Evolutionary conservation across 92 coral and sea anemone species (phyloP).

Genomic region (Diadumene lineata): DNA sequence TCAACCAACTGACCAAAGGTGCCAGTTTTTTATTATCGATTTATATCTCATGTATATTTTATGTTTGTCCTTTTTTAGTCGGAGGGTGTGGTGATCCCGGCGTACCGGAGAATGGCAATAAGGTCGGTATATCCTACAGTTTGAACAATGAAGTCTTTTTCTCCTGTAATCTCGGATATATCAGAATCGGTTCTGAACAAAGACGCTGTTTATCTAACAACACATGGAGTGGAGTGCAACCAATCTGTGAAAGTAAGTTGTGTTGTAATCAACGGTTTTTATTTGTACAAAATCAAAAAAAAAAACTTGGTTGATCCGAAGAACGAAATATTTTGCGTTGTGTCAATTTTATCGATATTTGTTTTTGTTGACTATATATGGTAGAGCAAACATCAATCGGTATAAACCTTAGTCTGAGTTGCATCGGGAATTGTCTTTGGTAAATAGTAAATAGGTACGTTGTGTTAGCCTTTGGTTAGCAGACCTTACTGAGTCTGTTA

Average conservation of each 20-base stretch:
- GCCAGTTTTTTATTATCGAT: too few relatives aligned
- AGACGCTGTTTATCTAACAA: conserved; percentile 73
- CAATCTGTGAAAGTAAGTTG: conserved; percentile 60
- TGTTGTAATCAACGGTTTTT: not conserved
- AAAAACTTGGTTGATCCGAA: not conserved
- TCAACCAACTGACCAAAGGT: not conserved
- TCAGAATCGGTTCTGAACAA: conserved; percentile 61
- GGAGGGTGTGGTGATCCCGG: conserved; percentile 77
- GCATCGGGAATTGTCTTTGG: too few relatives aligned
- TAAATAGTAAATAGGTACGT: too few relatives aligned
- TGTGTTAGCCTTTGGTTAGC: too few relatives aligned
- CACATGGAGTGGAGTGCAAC: conserved; percentile 87
- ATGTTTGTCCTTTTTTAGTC: too few relatives aligned
- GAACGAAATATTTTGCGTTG: not conserved
- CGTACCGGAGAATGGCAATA: conserved; percentile 52
- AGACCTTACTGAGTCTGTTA: too few relatives aligned
- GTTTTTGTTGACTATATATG: too few relatives aligned
- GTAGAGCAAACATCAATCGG: too few relatives aligned
- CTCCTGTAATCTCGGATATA: conserved; percentile 70
- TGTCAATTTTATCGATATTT: too few relatives aligned
- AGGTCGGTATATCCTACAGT: conserved; percentile 50
- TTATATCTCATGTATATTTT: not conserved
- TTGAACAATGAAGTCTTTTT: conserved; percentile 51
- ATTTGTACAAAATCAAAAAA: not conserved
- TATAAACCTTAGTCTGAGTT: too few relatives aligned